Percentiles rank a stretch among this genome's conserved stretches.
Evolutionary conservation across 1,140 invertebrate species (phyloP).

Genomic region (Apis laboriosa): DNA sequence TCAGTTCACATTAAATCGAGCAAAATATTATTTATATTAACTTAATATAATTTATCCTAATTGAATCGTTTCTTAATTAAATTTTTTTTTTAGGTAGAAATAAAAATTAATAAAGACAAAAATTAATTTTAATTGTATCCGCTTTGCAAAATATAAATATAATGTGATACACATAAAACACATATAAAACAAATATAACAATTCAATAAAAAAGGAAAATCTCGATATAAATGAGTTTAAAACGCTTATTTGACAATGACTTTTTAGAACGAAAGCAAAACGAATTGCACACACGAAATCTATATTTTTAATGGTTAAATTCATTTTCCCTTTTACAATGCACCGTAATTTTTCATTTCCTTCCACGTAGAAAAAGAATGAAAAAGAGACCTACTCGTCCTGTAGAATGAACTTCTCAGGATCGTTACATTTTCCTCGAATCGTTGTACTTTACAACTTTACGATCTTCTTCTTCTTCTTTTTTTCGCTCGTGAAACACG

Average conservation of each 20-base stretch:
- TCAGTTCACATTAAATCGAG: no score
- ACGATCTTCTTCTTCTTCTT: not conserved
- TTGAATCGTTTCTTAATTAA: no score
- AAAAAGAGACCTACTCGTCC: not conserved
- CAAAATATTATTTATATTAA: no score
- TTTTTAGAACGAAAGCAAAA: no score
- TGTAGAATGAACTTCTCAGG: not conserved
- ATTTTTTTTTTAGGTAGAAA: no score
- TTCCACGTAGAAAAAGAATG: not conserved
- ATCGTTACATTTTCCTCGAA: constrained; percentile 1
- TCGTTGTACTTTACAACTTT: not conserved
- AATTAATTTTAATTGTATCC: not conserved
- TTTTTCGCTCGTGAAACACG: not conserved
- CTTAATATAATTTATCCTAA: no score
- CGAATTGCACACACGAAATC: not conserved
- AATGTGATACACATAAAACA: not conserved
- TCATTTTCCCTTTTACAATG: not conserved
- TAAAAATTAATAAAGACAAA: no score
- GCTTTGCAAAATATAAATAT: not conserved
- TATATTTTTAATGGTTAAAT: not conserved
- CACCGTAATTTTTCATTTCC: not conserved
- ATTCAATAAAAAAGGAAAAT: not conserved
- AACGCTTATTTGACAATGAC: no score
- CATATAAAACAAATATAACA: not conserved
- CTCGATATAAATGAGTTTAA: not conserved